Base-by-base conservation (phyloP, 2,888 invertebrate genomes). In the Caenorhabditis angaria region DNA sequence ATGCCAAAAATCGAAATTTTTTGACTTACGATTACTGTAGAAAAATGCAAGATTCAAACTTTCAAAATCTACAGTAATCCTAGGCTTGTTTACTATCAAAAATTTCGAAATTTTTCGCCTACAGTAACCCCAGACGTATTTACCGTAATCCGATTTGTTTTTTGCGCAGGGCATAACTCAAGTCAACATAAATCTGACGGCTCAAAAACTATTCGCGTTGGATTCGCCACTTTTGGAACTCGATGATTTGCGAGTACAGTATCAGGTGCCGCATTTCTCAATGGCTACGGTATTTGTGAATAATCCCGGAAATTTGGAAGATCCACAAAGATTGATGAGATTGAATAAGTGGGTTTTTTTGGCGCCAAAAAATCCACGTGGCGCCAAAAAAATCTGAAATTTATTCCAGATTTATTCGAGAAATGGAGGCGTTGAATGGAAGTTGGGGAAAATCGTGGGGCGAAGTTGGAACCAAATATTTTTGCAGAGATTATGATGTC, bases 141-240 rank as follows among this genome's bases (percentile, higher is more conserved):
- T n/a, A n/a, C n/a, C n/a, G n/a, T 8, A 55, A 55, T 20, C 14
- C 18, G 18, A 54, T 28, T 24, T 18, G 10, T 6, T 61, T 24
- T 8, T 54, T 41, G 65, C 76, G 32, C 65, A 83, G 83, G 85
- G 85, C 27, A 86, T 85, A 58, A 82, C 83, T 1, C 76, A 68
- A 51, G 67, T 85, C 58, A 81, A 86, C 62, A 83, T 85, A 66
- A 83, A 85, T 57, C 57, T 85, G 47, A 82, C 85, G 0, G 76
- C 83, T 12, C 79, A 83, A 65, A 85, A 85, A 65, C 68, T 85
- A 20, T 85, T 85, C 70, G 80, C 85, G 0, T 59, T 71, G 10
- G 85, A 85, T 51, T 85, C 85, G 3, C 85, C 85, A 1, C 64
- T 85, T 5, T 60, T 84, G 14, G 76, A 80, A 32, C 48, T 73